Percentiles rank a stretch among this genome's conserved stretches.
phyloP scores from a whole-genome alignment of 2,888 invertebrate species.

The Caradrina clavipalpis region DNA sequence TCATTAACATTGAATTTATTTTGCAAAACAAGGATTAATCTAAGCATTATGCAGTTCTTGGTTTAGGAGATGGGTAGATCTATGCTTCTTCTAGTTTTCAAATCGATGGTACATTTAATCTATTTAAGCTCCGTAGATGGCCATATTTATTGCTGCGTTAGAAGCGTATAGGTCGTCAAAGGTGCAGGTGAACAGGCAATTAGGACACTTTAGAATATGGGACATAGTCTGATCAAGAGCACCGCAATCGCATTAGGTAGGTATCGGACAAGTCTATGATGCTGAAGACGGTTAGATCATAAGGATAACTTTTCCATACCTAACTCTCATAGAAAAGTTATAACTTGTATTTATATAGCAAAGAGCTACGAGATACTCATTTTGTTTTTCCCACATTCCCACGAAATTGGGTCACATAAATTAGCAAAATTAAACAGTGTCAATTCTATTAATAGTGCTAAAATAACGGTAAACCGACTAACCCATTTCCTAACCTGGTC shows the following conservation, averaged over 20 bases:
- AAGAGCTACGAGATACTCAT: not conserved
- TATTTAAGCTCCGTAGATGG: no score
- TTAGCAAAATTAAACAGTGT: constrained; percentile 18
- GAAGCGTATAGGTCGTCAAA: no score
- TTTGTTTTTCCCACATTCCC: not conserved
- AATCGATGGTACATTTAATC: no score
- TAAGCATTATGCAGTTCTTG: constrained; percentile 24
- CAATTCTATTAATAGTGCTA: constrained; percentile 27
- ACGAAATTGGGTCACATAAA: constrained; percentile 19
- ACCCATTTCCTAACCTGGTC: not conserved
- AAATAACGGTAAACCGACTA: not conserved
- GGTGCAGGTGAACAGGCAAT: no score
- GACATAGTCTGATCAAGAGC: no score
- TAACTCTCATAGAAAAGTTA: no score
- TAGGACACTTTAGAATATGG: no score
- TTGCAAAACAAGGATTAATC: constrained; percentile 44
- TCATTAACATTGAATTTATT: constrained; percentile 60
- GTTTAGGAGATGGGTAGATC: constrained; percentile 25
- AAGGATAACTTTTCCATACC: not conserved
- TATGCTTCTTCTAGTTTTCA: no score
- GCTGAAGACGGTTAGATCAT: not conserved
- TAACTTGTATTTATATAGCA: not conserved
- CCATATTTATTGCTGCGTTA: no score
- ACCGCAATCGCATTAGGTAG: no score
- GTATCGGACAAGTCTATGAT: no score